Evolutionary conservation across 2,113 vertebrate genomes (phyloP), one percentile per base, ranked within the genome.

Genomic region (Peromyscus polionotus): DNA sequence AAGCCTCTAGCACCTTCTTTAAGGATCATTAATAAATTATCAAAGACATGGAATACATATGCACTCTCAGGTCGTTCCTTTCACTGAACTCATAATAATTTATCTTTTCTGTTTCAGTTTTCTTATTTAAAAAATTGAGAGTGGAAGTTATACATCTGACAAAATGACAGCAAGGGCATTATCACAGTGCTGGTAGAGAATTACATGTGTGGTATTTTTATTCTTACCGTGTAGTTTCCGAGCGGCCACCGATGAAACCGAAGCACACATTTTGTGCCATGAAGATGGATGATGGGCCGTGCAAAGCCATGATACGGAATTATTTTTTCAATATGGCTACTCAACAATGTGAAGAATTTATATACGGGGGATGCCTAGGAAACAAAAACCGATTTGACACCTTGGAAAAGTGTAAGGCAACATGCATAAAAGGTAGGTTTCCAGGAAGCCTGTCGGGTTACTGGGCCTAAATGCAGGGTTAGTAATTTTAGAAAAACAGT

Each of bases 361-460:
- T 99, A 7, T 99, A 99, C 0, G 99, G 99, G 4, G 99, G 99
- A n/a, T 99, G 99, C n/a, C 90, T 98, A 0, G 99, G 99, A 85
- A 99, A 99, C 75, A 91, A 97, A 67, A 99, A 99, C 98, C 99
- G 99, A 94, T 99, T 99, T 48, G 77, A 97, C 5, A 99, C 98
- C 0, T 3, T 98, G 93, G 98, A 99, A 54, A 98, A 98, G 2
- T 99, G 99, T 79, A 98, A 99, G 96, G 94, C 99, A 92, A 99
- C 45, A 1, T 99, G 99, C 93, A 68, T 45, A 79, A 68, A 26
- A 97, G 99, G 99, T 98, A 79, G 90, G 98, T 98, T 96, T 65
- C 86, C 31, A 17, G 22, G 31, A 59, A 45, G 13, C 16, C 8
- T 48, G 33, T 26, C 8, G 19, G 65, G 7, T 48, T 81, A n/a